Percentiles rank a stretch among this genome's conserved stretches.
Conservation (phyloP, 2,888 invertebrate species). For the Torymus texanus region DNA sequence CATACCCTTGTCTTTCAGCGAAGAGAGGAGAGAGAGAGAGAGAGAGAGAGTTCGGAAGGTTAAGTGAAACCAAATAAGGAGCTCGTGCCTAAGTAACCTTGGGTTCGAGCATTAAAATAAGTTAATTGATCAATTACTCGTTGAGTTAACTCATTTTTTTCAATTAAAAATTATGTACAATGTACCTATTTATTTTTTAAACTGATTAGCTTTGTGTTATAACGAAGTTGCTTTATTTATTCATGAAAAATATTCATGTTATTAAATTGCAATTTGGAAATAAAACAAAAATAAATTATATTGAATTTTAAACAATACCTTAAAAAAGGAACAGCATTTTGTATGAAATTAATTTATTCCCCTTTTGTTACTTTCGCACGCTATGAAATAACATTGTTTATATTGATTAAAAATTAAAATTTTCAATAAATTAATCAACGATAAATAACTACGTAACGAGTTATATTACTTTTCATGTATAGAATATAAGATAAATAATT, state of each 20-base stretch:
- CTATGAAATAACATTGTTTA: too few species aligned
- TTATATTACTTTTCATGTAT: too few species aligned
- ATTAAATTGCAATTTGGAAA: slow-evolving; percentile 13
- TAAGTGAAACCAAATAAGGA: slow-evolving; percentile 33
- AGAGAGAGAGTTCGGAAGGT: slow-evolving; percentile 23
- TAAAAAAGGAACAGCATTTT: neutral
- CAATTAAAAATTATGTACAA: neutral
- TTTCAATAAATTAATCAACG: too few species aligned
- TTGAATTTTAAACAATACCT: neutral
- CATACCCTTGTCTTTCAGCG: neutral
- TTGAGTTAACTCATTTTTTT: slow-evolving; percentile 9
- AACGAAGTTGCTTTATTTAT: too few species aligned
- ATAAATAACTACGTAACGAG: too few species aligned
- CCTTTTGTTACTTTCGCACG: slow-evolving; percentile 6
- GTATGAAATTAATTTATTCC: slow-evolving; percentile 1
- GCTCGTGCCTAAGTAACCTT: slow-evolving; percentile 1
- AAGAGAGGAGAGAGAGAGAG: neutral
- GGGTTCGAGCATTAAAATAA: slow-evolving; percentile 15
- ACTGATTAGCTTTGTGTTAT: slow-evolving; percentile 1
- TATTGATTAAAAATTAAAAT: too few species aligned
- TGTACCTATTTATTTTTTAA: neutral
- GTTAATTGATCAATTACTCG: slow-evolving; percentile 18
- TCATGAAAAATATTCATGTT: slow-evolving; percentile 15
- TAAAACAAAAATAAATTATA: neutral
- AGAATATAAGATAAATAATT: too few species aligned